A percentile compares a stretch with the other conserved stretches of the same genome.
Conservation (phyloP, 2,888 invertebrate species). For the Acronicta psi region DNA sequence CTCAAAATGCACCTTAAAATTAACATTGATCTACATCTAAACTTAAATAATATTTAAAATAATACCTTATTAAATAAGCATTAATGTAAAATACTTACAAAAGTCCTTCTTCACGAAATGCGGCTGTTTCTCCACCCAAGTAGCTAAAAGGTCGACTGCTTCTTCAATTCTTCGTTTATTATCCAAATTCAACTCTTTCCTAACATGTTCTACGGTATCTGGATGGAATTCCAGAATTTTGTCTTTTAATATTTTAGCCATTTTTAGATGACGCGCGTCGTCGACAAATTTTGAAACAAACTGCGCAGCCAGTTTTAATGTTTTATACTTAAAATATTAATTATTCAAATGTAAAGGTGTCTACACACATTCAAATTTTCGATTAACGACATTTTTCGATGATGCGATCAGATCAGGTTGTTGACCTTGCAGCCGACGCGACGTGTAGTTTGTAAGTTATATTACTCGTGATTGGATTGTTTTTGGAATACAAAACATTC, state of each 20-base stretch:
- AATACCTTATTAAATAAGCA: no score
- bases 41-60: no score
- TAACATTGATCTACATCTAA: no score
- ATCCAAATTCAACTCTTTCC: slow-evolving; percentile 59
- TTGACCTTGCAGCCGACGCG: no score
- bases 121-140: slow-evolving; percentile 64
- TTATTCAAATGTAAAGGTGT: slow-evolving; percentile 21
- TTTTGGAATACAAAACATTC: no score
- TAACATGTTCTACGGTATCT: slow-evolving; percentile 56
- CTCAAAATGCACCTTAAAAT: no score
- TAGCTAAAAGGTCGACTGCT: slow-evolving; percentile 62
- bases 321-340: slow-evolving; percentile 21
- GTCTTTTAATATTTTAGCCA: slow-evolving; percentile 50
- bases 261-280: slow-evolving; percentile 24
- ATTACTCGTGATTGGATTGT: no score
- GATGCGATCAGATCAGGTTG: background rate
- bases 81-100: slow-evolving; percentile 52
- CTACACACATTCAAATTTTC: slow-evolving; percentile 16
- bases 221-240: slow-evolving; percentile 51
- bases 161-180: slow-evolving; percentile 60
- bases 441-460: no score
- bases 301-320: slow-evolving; percentile 8
- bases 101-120: slow-evolving; percentile 65
- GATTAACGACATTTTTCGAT: background rate
- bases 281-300: slow-evolving; percentile 2